Evolutionary conservation across 2,888 invertebrate genomes (phyloP).

Genomic region (Meiosimyza decipiens): DNA sequence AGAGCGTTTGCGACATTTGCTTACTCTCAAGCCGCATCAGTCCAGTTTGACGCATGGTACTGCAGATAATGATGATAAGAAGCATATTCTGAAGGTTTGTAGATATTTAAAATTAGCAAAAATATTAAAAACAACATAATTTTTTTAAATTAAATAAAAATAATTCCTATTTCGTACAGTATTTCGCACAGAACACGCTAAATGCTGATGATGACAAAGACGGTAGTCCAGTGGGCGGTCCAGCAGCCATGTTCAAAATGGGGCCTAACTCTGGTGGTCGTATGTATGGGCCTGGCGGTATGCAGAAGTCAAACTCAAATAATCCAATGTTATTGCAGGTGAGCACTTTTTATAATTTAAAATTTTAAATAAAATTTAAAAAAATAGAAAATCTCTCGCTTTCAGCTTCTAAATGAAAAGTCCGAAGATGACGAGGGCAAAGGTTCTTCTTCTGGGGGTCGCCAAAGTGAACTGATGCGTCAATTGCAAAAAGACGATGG

Average conservation of each 20-base stretch:
- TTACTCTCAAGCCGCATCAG: constrained; percentile 65
- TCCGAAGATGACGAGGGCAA: constrained; percentile 80
- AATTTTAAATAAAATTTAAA: not conserved
- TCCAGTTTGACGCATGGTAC: constrained; percentile 46
- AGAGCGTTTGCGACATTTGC: constrained; percentile 69
- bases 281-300: constrained; percentile 45
- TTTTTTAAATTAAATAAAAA: too few relatives aligned
- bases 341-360: constrained; percentile 48
- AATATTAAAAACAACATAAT: too few relatives aligned
- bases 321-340: constrained; percentile 78
- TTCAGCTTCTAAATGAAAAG: constrained; percentile 83
- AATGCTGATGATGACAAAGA: constrained; percentile 66
- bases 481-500: constrained; percentile 68
- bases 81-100: constrained; percentile 53
- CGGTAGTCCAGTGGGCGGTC: constrained; percentile 33
- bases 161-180: constrained; percentile 20
- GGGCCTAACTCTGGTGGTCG: constrained; percentile 45
- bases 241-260: constrained; percentile 53
- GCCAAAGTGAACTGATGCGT: constrained; percentile 70
- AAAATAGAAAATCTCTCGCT: constrained; percentile 30
- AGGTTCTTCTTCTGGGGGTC: constrained; percentile 56
- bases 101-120: too few relatives aligned
- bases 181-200: constrained; percentile 51
- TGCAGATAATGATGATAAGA: constrained; percentile 59
- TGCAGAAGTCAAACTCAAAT: constrained; percentile 65